Percentiles rank a stretch among this genome's conserved stretches.
Evolutionary conservation across 2,113 vertebrate species (phyloP).

Genomic region (Bujurquina vittata): DNA sequence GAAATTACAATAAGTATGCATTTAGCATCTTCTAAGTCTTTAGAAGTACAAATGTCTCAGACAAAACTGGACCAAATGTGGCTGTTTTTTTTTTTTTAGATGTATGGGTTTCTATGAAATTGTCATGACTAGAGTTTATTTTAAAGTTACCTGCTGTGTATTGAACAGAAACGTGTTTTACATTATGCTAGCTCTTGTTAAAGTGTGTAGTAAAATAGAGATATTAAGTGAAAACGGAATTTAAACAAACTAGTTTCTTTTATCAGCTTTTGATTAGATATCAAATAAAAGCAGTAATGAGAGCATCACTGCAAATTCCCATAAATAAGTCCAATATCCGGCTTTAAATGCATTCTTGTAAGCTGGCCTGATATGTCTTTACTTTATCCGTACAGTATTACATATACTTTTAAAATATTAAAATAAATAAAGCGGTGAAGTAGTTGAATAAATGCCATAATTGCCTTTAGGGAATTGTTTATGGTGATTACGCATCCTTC

Average conservation of each 20-base stretch:
- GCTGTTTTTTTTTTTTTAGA: not conserved
- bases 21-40: not conserved
- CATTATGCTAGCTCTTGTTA: not conserved
- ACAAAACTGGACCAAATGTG: not conserved
- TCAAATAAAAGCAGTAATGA: not conserved
- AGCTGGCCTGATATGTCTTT: not conserved
- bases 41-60: not conserved
- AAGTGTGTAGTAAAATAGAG: not conserved
- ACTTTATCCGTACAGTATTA: not conserved
- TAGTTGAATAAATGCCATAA: slow-evolving; percentile 26
- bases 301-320: not conserved
- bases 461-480: slow-evolving; percentile 56
- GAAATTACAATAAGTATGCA: not conserved
- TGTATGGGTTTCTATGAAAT: not conserved
- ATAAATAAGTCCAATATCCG: slow-evolving; percentile 5
- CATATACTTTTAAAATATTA: slow-evolving; percentile 18
- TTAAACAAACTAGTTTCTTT: not conserved
- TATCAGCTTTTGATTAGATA: not conserved
- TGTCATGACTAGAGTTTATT: not conserved
- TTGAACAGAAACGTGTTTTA: not conserved
- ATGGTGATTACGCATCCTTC: slow-evolving; percentile 62
- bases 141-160: not conserved
- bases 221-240: not conserved
- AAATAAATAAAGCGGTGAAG: not conserved
- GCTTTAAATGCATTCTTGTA: not conserved